Evolutionary conservation across 2,797 vertebrate genomes (phyloP).

Genomic region (Spinus olivaceus): DNA sequence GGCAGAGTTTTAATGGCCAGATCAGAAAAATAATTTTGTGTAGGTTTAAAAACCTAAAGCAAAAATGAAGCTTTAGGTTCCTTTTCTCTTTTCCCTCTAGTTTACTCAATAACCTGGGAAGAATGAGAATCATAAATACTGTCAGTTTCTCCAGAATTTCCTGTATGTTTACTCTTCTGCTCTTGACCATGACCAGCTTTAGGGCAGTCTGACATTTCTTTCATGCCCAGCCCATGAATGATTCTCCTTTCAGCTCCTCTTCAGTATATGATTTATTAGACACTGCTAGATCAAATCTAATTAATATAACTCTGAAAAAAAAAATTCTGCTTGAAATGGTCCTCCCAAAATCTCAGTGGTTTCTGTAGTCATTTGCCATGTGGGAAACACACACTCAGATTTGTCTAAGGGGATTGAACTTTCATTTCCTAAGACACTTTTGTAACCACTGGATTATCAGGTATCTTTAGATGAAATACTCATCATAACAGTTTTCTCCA

Average conservation of each 20-base stretch:
- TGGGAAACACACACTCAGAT: background rate
- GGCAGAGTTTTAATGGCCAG: background rate
- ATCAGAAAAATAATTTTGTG: background rate
- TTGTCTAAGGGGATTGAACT: background rate
- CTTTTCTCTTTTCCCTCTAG: background rate
- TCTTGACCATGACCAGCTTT: background rate
- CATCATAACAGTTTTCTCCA: background rate
- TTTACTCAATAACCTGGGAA: background rate
- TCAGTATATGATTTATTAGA: background rate
- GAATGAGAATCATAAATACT: background rate
- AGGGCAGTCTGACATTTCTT: background rate
- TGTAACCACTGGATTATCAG: background rate
- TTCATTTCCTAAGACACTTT: background rate
- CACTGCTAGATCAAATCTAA: background rate
- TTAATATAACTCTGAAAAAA: background rate
- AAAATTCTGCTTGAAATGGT: background rate
- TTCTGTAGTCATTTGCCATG: background rate
- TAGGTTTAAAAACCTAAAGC: background rate
- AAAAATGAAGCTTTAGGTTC: background rate
- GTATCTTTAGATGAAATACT: conserved; percentile 5
- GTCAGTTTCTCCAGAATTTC: background rate
- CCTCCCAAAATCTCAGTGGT: background rate
- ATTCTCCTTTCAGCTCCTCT: background rate
- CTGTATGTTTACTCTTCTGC: background rate
- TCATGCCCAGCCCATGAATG: background rate